Conservation (phyloP, 2,113 vertebrate species). For the Erpornis zantholeuca region DNA sequence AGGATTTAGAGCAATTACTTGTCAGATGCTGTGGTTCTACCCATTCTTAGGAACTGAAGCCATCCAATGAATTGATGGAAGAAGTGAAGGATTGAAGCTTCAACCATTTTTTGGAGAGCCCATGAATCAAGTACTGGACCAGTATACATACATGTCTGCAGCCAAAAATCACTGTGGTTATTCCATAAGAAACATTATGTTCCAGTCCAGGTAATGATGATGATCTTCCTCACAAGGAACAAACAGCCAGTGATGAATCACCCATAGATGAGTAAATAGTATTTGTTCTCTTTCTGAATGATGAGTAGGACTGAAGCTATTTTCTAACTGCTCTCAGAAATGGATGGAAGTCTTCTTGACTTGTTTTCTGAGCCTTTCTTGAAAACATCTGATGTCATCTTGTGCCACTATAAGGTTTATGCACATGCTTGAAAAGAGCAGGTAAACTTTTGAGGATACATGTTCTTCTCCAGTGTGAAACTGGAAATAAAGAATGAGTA, state of each 20-base stretch:
- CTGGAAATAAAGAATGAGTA: background rate
- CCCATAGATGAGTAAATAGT: background rate
- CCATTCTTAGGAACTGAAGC: background rate
- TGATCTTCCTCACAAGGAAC: background rate
- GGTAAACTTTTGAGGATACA: background rate
- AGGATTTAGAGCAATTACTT: background rate
- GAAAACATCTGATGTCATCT: background rate
- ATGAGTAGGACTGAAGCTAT: background rate
- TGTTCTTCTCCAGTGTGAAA: background rate
- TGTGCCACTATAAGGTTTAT: background rate
- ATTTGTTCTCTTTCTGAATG: background rate
- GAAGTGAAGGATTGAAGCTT: background rate
- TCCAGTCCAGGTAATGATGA: background rate
- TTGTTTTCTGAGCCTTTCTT: background rate
- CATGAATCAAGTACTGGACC: background rate
- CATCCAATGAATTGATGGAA: background rate
- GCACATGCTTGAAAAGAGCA: background rate
- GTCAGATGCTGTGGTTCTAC: background rate
- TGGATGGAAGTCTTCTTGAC: background rate
- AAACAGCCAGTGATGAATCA: background rate
- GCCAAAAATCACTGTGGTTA: background rate
- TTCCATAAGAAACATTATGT: background rate
- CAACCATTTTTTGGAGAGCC: background rate
- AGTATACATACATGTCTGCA: background rate
- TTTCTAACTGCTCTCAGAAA: background rate